Base-by-base conservation (phyloP, 2,888 invertebrate genomes). In the Eugnorisma glareosa region DNA sequence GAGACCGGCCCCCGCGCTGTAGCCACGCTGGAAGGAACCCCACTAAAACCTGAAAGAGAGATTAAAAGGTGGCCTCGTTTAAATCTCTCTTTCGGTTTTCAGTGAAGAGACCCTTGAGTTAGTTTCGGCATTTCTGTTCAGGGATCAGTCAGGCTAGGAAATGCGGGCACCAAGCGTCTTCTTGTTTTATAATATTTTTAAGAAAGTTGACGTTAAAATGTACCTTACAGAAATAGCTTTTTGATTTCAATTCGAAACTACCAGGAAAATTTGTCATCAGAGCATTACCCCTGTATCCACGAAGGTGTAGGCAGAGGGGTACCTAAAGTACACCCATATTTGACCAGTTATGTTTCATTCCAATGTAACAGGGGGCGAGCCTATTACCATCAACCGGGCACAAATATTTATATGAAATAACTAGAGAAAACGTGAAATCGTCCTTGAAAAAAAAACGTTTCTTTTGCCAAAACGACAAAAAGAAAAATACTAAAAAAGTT, bases 1-100 rank as follows among this genome's bases (percentile, higher is more conserved):
- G 81, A 81, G 81, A 72, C 76, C 80, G 73, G 68, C 72, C 76
- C 67, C 63, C 74, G 75, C 45, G 40, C 37, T 54, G 43, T 59
- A 43, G 31, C 1, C 1, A 1, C 35, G 13, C 87, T 86, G 61
- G 87, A 86, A 75, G 78, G 37, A 77, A 35, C 31, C 6, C 5
- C 7, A 37, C 24, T 1, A 4, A 37, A 37, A n/a, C 15, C 18
- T 15, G 24, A 35, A 57, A 48, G 7, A 18, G 15, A 18, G 2
- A 28, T 6, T 57, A 15, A 7, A 28, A 57, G 6, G 54, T 28
- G n/a, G 31, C 13, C 7, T n/a, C n/a, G n/a, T n/a, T n/a, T n/a
- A n/a, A n/a, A n/a, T n/a, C n/a, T n/a, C n/a, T n/a, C n/a, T n/a
- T n/a, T n/a, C n/a, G n/a, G n/a, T n/a, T n/a, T n/a, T n/a, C n/a